phyloP scores from a whole-genome alignment of 1,140 invertebrate species.

The Orchestia grillus region DNA sequence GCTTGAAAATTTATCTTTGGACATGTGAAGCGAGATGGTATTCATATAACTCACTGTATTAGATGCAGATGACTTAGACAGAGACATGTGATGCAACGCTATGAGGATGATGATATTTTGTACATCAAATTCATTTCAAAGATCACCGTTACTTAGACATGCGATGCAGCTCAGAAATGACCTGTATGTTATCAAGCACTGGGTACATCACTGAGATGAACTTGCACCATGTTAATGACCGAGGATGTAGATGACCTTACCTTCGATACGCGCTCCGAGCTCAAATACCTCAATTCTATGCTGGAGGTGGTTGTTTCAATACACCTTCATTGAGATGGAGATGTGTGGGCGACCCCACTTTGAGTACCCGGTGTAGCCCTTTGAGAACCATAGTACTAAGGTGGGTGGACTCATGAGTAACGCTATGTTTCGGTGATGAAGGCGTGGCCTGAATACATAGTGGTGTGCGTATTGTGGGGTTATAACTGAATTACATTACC shows the following conservation, averaged over 20 bases:
- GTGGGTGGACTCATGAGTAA: neutral
- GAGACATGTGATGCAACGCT: neutral
- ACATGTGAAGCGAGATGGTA: too few species aligned
- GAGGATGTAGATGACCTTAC: neutral
- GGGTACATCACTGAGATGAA: neutral
- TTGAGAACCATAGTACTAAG: neutral
- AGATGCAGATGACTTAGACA: neutral
- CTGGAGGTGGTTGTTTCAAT: neutral
- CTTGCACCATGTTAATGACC: neutral
- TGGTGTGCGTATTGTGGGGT: neutral
- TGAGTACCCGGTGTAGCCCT: neutral
- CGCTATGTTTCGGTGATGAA: neutral
- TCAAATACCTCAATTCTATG: neutral
- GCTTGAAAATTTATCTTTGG: too few species aligned
- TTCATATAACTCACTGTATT: neutral
- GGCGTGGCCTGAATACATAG: neutral
- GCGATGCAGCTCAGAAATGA: neutral
- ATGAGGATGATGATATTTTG: neutral
- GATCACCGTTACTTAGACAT: neutral
- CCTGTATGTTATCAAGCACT: neutral
- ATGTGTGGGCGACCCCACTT: too few species aligned
- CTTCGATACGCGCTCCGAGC: neutral
- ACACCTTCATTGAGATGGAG: neutral
- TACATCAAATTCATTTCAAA: neutral
- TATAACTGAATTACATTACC: neutral